Conservation (phyloP, 1,140 invertebrate species). For the Chironomus tepperi region DNA sequence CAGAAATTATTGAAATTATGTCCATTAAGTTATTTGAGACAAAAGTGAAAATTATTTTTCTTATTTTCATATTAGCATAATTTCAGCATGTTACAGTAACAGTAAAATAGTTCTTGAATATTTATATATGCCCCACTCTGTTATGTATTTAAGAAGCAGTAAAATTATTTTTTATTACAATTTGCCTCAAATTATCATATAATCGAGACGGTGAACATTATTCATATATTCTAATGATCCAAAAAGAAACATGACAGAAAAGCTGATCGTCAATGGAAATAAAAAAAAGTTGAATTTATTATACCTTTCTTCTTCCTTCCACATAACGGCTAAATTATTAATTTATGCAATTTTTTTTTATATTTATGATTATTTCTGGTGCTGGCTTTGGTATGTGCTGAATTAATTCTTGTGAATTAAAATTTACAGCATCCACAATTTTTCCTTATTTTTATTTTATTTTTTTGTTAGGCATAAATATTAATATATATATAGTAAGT, state of each 20-base stretch:
- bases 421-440: slow-evolving; percentile 7
- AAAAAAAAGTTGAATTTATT: not conserved
- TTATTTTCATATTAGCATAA: not conserved
- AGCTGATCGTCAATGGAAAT: not conserved
- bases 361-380: not conserved
- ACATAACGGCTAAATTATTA: slow-evolving; percentile 9
- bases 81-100: not conserved
- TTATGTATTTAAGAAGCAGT: not conserved
- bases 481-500: too few relatives aligned
- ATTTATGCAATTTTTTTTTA: not conserved
- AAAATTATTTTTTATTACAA: slow-evolving; percentile 1
- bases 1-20: too few relatives aligned
- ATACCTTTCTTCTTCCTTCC: not conserved
- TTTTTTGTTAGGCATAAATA: too few relatives aligned
- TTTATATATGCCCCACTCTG: not conserved
- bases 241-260: not conserved
- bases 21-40: not conserved
- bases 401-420: not conserved
- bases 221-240: slow-evolving; percentile 3
- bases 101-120: slow-evolving; percentile 10
- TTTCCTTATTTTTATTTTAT: too few relatives aligned
- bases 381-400: not conserved
- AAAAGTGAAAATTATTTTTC: slow-evolving; percentile 9
- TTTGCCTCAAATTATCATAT: not conserved
- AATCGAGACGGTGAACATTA: not conserved